Base-by-base conservation (phyloP, 2,113 vertebrate species). In the Peucedramus taeniatus region DNA sequence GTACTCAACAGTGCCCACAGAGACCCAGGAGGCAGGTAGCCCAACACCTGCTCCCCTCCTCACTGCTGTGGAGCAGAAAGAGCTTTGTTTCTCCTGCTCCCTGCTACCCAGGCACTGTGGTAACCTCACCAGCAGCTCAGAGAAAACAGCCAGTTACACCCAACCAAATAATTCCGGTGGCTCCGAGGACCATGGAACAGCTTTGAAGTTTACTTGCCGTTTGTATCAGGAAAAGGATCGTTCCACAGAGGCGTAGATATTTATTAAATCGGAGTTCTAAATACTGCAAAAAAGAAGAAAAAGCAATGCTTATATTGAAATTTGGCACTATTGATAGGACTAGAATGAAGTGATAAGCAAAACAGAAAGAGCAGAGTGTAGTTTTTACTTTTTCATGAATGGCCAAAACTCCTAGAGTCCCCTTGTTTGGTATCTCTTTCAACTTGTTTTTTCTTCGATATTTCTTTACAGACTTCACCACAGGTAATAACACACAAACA, bases 251-350 rank as follows among this genome's bases (percentile, higher is more conserved):
- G 49, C 99, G 98, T 30, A 98, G 97, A 7, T 87, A 96, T 97
- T 97, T 98, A 97, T 98, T 99, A 97, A 99, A 99, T 50, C 99
- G 98, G 81, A 99, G 97, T 94, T 99, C 99, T 96, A 99, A 96
- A 79, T 99, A 99, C 99, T 99, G 96, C n/a, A 97, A 93, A 94
- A 82, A 76, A 83, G 57, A 86, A 96, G 59, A 80, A 72, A 93
- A 89, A 87, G 12, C 31, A 70, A 68, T 18, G 9, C 57, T 90
- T 63, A 27, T 60, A 30, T 27, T 4, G 1, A 83, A 90, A 79
- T n/a, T 54, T 76, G 54, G 15, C 37, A 47, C 16, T 66, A 33
- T 18, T 51, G n/a, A n/a, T 50, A 82, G 7, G 13, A 77, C 20
- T 60, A n/a, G 16, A 82, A 27, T n/a, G 51, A 94, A 69, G 23